Base-by-base conservation (phyloP, 2,113 vertebrate genomes). In the Sturnus vulgaris region DNA sequence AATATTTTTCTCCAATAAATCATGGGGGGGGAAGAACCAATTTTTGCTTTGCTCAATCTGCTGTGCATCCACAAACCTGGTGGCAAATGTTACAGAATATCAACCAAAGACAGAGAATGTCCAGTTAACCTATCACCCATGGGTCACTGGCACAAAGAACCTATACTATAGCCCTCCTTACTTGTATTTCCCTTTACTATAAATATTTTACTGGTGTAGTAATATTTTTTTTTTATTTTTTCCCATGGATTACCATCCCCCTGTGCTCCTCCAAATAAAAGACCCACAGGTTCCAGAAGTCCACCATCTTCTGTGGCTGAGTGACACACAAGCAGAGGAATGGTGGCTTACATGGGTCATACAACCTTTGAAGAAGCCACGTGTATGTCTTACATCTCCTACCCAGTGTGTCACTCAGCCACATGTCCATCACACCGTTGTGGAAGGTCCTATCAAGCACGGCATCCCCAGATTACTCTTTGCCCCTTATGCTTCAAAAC, bases 21-120 rank as follows among this genome's bases (percentile, higher is more conserved):
- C 1, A 1, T 19, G 12, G 15, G 21, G 17, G 1, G 4, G 7
- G 22, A 40, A 56, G 22, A 11, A 42, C 1, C 1, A 2, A 18
- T 22, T 64, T 90, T 85, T 60, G 3, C 46, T 31, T 90, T 75
- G 8, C 30, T 61, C 47, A 76, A 76, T 64, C 39, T 75, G 23
- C 30, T 72, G 9, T 16, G 35, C 0, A 1, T 37, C 24, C 56
- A 57, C 22, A 73, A 73, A 50, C 40, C 12, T 72, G 17, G 31
- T 37, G 39, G 19, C 30, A 86, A 60, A 37, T 42, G 37, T 27
- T 73, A 53, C 1, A 3, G 19, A 89, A 28, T 44, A 66, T 7
- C 30, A 91, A 46, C 5, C 24, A 66, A 86, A 78, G 42, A 25
- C 3, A 70, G 2, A 42, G 10, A 23, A 55, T 2, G 5, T 47